Conservation (phyloP, 2,113 vertebrate genomes). For the Pomatorhinus ruficollis region DNA sequence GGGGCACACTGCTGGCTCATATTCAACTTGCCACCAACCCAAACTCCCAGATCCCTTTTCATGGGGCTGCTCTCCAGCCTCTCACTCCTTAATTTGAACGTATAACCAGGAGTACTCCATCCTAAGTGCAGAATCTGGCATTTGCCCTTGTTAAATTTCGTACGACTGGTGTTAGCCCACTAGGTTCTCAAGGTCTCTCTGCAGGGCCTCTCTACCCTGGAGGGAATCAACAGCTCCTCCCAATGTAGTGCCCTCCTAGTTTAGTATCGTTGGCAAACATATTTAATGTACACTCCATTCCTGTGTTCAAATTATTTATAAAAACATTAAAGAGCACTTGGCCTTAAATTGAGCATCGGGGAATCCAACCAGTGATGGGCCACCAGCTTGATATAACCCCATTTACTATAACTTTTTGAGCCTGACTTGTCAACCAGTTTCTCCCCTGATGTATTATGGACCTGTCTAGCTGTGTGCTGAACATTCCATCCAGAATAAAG, state of each 20-base stretch:
- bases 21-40: neutral
- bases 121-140: neutral
- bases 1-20: neutral
- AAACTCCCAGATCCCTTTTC: neutral
- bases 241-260: neutral
- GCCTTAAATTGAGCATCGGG: neutral
- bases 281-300: neutral
- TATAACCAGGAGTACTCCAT: neutral
- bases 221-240: neutral
- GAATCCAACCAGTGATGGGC: neutral
- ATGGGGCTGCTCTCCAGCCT: neutral
- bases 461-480: neutral
- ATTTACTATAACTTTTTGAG: neutral
- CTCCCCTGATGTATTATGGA: neutral
- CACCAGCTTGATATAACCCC: neutral
- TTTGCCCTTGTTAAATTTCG: neutral
- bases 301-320: neutral
- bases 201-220: neutral
- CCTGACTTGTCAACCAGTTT: neutral
- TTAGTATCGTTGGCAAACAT: neutral
- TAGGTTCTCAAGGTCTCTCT: neutral
- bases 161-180: fast-evolving
- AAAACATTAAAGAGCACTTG: neutral
- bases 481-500: neutral
- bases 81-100: neutral